Evolutionary conservation across 2,888 invertebrate species (phyloP).

Genomic region (Drosophila limbata): DNA sequence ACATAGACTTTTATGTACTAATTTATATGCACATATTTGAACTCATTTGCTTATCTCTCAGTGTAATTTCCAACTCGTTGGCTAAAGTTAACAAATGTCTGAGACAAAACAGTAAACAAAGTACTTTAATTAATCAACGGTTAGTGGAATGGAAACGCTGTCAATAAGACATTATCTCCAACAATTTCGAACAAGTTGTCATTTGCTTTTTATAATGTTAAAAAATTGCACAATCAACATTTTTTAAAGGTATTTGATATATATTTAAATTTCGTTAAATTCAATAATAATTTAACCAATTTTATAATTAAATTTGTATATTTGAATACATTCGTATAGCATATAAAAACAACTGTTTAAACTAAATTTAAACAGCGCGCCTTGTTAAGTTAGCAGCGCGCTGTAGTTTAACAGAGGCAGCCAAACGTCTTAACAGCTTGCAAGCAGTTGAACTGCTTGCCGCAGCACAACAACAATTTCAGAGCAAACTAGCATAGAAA

Average conservation of each 20-base stretch:
- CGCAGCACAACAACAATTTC: background rate
- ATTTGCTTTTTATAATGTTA: constrained; percentile 1
- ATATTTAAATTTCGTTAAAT: too few species aligned
- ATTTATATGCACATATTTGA: background rate
- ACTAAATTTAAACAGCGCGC: background rate
- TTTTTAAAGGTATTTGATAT: background rate
- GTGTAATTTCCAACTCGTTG: background rate
- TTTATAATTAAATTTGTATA: background rate
- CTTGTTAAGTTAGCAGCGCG: constrained; percentile 6
- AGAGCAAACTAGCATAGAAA: background rate
- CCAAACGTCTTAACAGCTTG: constrained; percentile 4
- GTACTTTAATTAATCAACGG: constrained; percentile 21
- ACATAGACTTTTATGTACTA: too few species aligned
- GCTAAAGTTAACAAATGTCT: background rate
- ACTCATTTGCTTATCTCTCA: background rate
- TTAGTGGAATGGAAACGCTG: background rate
- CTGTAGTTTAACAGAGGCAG: constrained; percentile 9
- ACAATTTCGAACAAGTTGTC: constrained; percentile 8
- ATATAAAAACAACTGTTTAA: background rate
- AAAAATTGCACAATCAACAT: constrained; percentile 11
- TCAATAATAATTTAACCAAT: background rate
- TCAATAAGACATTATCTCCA: constrained; percentile 6
- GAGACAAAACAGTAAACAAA: constrained; percentile 18
- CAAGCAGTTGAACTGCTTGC: constrained; percentile 26
- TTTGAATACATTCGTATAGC: too few species aligned